A percentile compares a stretch with the other conserved stretches of the same genome.
Evolutionary conservation across 2,113 vertebrate species (phyloP).

Genomic region (Collichthys lucidus): DNA sequence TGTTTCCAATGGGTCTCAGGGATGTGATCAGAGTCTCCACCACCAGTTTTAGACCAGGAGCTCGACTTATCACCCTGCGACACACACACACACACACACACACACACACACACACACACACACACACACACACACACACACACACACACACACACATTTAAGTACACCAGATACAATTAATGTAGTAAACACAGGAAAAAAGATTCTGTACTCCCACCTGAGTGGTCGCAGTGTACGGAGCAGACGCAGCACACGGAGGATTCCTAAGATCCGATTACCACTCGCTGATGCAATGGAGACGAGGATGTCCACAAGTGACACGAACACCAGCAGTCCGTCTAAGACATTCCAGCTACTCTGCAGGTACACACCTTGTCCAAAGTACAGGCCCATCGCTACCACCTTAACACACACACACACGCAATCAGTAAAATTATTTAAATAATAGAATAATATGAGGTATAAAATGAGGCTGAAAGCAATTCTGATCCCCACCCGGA

Average conservation of each 20-base stretch:
- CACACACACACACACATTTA: not conserved
- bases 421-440: conserved; percentile 34
- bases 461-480: conserved; percentile 39
- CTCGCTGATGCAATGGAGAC: conserved; percentile 94
- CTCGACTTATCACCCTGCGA: conserved; percentile 95
- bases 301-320: conserved; percentile 95
- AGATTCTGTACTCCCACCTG: conserved; percentile 79
- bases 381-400: conserved; percentile 91
- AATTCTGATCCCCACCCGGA: conserved; percentile 19
- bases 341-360: conserved; percentile 98
- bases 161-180: not conserved
- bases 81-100: conserved; percentile 23
- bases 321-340: conserved; percentile 95
- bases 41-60: conserved; percentile 95
- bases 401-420: conserved; percentile 83
- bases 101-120: conserved; percentile 9
- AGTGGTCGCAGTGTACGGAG: conserved; percentile 94
- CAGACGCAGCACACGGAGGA: conserved; percentile 93
- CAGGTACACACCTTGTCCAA: conserved; percentile 91
- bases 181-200: conserved; percentile 12
- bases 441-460: conserved; percentile 30
- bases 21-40: conserved; percentile 99
- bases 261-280: conserved; percentile 94
- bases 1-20: conserved; percentile 96
- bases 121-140: conserved; percentile 23